A percentile compares a stretch with the other conserved stretches of the same genome.
Conservation (phyloP, 2,113 vertebrate genomes). For the Oreocharis arfaki region DNA sequence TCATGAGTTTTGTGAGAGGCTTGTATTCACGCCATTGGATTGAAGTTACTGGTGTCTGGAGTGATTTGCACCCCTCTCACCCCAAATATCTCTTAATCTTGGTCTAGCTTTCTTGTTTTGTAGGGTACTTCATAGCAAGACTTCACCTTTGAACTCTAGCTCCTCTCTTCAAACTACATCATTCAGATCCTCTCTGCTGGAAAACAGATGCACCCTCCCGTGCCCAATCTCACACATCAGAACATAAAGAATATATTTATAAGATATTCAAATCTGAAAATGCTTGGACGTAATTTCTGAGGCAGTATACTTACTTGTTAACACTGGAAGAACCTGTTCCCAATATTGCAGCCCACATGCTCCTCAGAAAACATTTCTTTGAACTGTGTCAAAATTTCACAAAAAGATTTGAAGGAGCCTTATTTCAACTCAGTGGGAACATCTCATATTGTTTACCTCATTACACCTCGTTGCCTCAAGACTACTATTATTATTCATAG, state of each 20-base stretch:
- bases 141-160: neutral
- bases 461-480: neutral
- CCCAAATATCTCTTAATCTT: neutral
- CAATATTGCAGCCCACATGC: neutral
- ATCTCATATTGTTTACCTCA: neutral
- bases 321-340: slow-evolving; percentile 5
- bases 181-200: neutral
- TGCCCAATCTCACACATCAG: neutral
- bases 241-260: slow-evolving; percentile 18
- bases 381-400: neutral
- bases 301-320: neutral
- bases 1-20: neutral
- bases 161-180: neutral
- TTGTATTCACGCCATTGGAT: fast-evolving
- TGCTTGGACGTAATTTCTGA: slow-evolving; percentile 5
- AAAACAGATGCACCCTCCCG: neutral
- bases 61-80: neutral
- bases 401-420: neutral
- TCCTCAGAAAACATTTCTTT: neutral
- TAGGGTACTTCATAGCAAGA: neutral
- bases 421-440: neutral
- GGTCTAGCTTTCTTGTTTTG: neutral
- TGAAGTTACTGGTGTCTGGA: neutral
- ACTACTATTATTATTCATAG: neutral
- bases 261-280: neutral